Evolutionary conservation across 2,888 invertebrate genomes (phyloP).

Genomic region (Fissipunctia ypsillon): DNA sequence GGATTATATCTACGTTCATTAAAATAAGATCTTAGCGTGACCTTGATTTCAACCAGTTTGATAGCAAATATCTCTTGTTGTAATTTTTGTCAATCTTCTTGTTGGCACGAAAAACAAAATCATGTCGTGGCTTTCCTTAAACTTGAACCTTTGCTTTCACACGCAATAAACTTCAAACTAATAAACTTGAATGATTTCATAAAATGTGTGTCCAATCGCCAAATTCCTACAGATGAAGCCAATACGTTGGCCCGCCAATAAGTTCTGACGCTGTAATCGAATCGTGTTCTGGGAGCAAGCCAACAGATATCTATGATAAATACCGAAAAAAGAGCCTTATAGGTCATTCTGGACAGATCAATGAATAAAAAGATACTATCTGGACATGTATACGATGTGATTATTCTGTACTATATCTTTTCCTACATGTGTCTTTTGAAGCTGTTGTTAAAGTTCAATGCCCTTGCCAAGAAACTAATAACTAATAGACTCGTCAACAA

Average conservation of each 20-base stretch:
- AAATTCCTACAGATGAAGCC: constrained; percentile 57
- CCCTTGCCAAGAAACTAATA: background rate
- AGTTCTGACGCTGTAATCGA: constrained; percentile 64
- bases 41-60: background rate
- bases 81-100: background rate
- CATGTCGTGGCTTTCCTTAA: background rate
- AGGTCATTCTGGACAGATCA: constrained; percentile 35
- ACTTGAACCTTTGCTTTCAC: background rate
- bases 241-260: constrained; percentile 57
- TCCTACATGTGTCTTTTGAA: background rate
- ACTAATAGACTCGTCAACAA: background rate
- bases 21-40: background rate
- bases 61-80: background rate
- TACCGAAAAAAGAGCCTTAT: constrained; percentile 48
- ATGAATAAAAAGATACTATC: constrained; percentile 43
- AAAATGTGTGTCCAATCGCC: constrained; percentile 30
- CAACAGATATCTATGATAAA: constrained; percentile 69
- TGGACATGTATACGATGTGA: constrained; percentile 22
- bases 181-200: constrained; percentile 24
- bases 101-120: background rate
- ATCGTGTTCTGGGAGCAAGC: constrained; percentile 68
- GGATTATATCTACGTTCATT: background rate
- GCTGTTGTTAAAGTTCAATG: background rate
- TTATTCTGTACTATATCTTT: constrained; percentile 23
- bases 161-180: constrained; percentile 6